Evolutionary conservation across 2,888 invertebrate species (phyloP).

Genomic region (Cremastobaeus sp.): DNA sequence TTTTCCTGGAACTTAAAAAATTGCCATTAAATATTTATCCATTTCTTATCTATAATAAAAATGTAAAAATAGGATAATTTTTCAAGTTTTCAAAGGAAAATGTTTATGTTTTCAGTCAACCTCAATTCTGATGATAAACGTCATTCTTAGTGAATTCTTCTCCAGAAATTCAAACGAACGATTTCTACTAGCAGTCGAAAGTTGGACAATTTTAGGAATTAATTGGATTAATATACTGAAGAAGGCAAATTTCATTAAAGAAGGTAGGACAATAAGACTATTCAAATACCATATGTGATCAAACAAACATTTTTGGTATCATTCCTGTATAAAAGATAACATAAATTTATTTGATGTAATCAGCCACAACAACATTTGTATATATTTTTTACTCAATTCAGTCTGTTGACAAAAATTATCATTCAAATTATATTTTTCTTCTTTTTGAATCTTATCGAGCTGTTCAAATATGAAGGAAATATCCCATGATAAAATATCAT

Average conservation of each 20-base stretch:
- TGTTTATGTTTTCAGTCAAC: conserved; percentile 67
- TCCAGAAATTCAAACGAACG: conserved; percentile 65
- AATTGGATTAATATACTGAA: conserved; percentile 72
- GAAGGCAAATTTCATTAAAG: conserved; percentile 59
- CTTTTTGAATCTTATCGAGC: conserved; percentile 33
- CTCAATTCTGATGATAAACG: conserved; percentile 74
- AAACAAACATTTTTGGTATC: conserved; percentile 34
- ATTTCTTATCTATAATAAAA: neutral
- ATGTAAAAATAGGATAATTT: neutral
- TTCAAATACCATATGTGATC: neutral
- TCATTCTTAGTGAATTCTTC: conserved; percentile 72
- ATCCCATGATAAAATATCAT: conserved; percentile 28
- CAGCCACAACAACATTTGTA: conserved; percentile 42
- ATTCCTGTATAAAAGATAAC: conserved; percentile 25
- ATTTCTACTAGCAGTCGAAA: conserved; percentile 67
- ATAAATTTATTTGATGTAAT: conserved; percentile 33
- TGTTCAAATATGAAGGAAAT: conserved; percentile 27
- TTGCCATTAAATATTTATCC: neutral
- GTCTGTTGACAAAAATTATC: conserved; percentile 34
- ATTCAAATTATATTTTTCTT: conserved; percentile 17
- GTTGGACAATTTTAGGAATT: conserved; percentile 71
- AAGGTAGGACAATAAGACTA: conserved; percentile 39
- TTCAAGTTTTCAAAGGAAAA: no score
- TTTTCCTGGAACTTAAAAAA: no score
- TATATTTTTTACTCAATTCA: conserved; percentile 26